Conservation (phyloP, 2,888 invertebrate species). For the Standfussiana lucernea region DNA sequence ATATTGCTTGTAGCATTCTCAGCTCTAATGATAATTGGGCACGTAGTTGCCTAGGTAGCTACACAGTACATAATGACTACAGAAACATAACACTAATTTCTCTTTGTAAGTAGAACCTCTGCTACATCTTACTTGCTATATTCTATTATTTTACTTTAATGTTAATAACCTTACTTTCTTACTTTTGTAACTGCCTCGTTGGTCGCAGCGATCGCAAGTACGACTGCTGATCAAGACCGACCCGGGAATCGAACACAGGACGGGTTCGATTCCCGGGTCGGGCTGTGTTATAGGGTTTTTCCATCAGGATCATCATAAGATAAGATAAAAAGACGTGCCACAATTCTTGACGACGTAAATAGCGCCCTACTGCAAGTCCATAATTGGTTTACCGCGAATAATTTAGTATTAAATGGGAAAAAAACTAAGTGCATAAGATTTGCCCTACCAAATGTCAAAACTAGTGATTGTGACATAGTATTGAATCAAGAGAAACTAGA, state of each 20-base stretch:
- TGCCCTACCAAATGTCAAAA: too few species aligned
- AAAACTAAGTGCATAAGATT: too few species aligned
- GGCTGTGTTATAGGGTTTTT: background rate
- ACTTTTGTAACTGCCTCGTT: background rate
- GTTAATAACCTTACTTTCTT: background rate
- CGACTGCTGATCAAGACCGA: background rate
- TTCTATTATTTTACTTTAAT: background rate
- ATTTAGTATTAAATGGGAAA: too few species aligned
- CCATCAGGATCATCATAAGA: too few species aligned
- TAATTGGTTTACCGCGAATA: too few species aligned
- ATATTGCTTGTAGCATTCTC: background rate
- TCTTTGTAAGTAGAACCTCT: background rate
- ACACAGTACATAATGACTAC: background rate
- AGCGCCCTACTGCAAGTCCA: too few species aligned
- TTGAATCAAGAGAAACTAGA: too few species aligned
- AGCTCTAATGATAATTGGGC: slow-evolving; percentile 7
- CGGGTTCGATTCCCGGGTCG: background rate
- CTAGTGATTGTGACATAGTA: too few species aligned
- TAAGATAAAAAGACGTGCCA: too few species aligned
- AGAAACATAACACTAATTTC: slow-evolving; percentile 1
- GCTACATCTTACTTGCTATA: background rate
- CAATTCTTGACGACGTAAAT: too few species aligned
- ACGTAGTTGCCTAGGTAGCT: background rate
- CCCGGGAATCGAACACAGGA: too few species aligned
- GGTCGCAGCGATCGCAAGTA: background rate